Conservation (phyloP, 2,797 vertebrate genomes). For the Protonibea diacanthus region DNA sequence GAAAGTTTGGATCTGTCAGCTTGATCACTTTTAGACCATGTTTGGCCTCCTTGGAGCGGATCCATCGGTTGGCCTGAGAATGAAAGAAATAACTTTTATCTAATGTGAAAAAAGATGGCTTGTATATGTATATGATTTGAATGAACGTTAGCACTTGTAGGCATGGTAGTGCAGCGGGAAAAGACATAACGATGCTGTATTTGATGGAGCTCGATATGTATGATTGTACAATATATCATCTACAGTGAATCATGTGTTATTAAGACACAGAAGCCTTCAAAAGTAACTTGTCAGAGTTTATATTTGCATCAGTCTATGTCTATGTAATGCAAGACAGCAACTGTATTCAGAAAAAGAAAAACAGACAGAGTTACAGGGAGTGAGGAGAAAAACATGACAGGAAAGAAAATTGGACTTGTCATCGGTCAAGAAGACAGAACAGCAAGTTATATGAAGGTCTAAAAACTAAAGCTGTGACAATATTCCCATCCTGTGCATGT, state of each 20-base stretch:
- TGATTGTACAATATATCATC: background rate
- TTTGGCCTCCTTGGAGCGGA: conserved; percentile 88
- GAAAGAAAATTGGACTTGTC: conserved; percentile 31
- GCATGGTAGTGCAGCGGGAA: background rate
- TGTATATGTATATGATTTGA: background rate
- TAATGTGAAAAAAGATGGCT: background rate
- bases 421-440: conserved; percentile 4
- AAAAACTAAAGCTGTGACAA: conserved; percentile 10
- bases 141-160: background rate
- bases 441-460: background rate
- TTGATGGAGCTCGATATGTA: background rate
- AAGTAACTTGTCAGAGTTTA: conserved; percentile 1
- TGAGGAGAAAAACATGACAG: conserved; percentile 34
- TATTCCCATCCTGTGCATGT: conserved; percentile 1
- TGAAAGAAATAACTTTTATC: conserved; percentile 27
- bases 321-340: conserved; percentile 5
- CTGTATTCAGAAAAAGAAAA: conserved; percentile 4
- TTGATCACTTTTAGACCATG: conserved; percentile 90
- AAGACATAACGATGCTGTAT: background rate
- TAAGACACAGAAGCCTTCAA: conserved; percentile 23
- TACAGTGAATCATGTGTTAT: conserved; percentile 2
- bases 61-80: conserved; percentile 89
- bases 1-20: conserved; percentile 87
- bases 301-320: conserved; percentile 10
- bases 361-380: background rate